Evolutionary conservation across 1,140 invertebrate genomes (phyloP).

Genomic region (Drosophila dunni): DNA sequence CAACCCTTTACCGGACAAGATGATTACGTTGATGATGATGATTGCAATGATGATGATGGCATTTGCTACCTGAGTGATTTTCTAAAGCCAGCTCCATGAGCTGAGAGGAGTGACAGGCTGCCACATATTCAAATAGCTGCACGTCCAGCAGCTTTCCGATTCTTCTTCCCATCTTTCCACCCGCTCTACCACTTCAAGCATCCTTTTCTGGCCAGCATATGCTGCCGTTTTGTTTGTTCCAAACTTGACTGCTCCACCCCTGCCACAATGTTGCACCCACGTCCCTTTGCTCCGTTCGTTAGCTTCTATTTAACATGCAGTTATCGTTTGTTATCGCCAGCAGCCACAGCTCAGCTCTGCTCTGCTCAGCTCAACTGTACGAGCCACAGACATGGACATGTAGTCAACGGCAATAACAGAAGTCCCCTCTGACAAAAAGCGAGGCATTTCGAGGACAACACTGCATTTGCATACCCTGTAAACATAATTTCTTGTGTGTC

Average conservation of each 20-base stretch:
- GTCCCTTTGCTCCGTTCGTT: conserved; percentile 54
- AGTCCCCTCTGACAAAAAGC: conserved; percentile 5
- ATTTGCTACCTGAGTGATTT: conserved; percentile 82
- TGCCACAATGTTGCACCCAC: not conserved
- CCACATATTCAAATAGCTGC: conserved; percentile 71
- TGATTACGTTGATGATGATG: conserved; percentile 44
- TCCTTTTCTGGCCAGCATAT: conserved; percentile 53
- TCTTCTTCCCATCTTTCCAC: conserved; percentile 5
- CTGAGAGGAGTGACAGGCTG: conserved; percentile 19
- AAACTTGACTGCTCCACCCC: conserved; percentile 5
- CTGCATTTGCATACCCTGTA: conserved; percentile 15
- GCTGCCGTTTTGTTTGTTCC: conserved; percentile 54
- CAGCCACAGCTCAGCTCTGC: conserved; percentile 65
- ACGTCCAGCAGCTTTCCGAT: conserved; percentile 49
- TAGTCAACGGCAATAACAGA: conserved; percentile 66
- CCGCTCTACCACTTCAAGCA: too few species aligned
- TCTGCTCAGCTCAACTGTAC: not conserved
- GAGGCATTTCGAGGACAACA: conserved; percentile 5
- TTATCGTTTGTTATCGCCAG: conserved; percentile 83
- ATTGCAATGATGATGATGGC: conserved; percentile 68
- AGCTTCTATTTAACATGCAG: conserved; percentile 83
- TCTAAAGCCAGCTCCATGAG: conserved; percentile 55
- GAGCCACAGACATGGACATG: conserved; percentile 58
- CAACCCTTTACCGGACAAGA: conserved; percentile 59
- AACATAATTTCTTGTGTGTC: not conserved